Evolutionary conservation across 2,888 invertebrate species (phyloP).

Genomic region (Crocallis elinguaria): DNA sequence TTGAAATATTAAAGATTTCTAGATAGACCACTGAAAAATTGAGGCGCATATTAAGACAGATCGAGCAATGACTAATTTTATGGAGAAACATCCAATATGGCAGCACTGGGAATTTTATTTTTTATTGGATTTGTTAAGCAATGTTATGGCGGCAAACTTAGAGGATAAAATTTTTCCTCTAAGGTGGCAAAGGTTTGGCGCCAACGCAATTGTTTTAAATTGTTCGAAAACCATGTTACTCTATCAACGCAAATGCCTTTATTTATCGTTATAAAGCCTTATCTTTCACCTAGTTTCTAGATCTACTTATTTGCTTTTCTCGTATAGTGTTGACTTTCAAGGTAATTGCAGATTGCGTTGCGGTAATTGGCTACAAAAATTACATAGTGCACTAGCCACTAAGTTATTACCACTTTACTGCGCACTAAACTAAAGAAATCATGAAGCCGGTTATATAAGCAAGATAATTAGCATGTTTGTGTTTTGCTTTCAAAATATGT

Average conservation of each 20-base stretch:
- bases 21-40: no score
- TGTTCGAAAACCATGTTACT: conserved; percentile 4
- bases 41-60: no score
- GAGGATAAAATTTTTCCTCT: no score
- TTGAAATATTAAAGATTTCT: no score
- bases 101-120: no score
- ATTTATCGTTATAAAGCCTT: conserved; percentile 1
- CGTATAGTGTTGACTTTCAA: conserved; percentile 2
- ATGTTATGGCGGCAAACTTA: no score
- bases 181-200: conserved; percentile 46
- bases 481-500: no score
- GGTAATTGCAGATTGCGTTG: background rate
- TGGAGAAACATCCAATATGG: no score
- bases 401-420: background rate
- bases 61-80: no score
- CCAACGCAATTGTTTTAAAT: conserved; percentile 29
- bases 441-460: no score
- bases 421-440: background rate
- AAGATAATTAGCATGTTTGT: no score
- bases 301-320: conserved; percentile 8
- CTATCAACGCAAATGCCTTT: background rate
- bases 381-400: background rate
- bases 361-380: background rate
- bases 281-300: conserved; percentile 6
- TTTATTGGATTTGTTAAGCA: no score